phyloP scores from a whole-genome alignment of 2,888 invertebrate species.

The Allacma fusca region DNA sequence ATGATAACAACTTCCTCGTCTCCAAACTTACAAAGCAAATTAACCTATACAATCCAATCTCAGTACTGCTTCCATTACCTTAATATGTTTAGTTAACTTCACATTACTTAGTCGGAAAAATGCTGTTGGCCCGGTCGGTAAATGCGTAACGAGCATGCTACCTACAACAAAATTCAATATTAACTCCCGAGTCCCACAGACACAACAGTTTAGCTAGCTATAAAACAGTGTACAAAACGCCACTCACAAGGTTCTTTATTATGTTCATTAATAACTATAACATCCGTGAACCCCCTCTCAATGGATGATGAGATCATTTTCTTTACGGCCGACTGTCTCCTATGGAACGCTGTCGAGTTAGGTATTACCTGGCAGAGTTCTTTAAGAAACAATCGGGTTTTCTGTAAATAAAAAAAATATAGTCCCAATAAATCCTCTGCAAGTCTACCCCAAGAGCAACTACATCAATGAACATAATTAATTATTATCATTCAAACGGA shows the following conservation, averaged over 20 bases:
- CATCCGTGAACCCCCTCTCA: constrained; percentile 82
- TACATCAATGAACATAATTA: neutral
- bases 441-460: neutral
- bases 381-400: constrained; percentile 90
- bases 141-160: constrained; percentile 88
- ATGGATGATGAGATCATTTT: constrained; percentile 88
- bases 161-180: constrained; percentile 66
- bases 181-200: too few species aligned
- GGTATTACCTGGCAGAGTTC: constrained; percentile 92
- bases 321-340: constrained; percentile 90
- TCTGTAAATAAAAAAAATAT: constrained; percentile 66
- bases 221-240: too few species aligned
- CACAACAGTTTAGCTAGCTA: too few species aligned
- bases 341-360: constrained; percentile 84
- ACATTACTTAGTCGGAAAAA: constrained; percentile 94
- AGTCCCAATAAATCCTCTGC: neutral
- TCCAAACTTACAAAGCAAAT: too few species aligned
- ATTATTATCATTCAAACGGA: neutral
- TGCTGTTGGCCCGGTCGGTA: constrained; percentile 96
- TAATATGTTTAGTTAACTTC: constrained; percentile 85
- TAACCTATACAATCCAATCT: too few species aligned
- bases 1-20: too few species aligned
- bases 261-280: constrained; percentile 94
- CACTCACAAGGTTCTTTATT: constrained; percentile 78
- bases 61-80: too few species aligned